Evolutionary conservation across 2,888 invertebrate genomes (phyloP), one percentile per base, ranked within the genome.

Genomic region (Sminthurinus aureus): DNA sequence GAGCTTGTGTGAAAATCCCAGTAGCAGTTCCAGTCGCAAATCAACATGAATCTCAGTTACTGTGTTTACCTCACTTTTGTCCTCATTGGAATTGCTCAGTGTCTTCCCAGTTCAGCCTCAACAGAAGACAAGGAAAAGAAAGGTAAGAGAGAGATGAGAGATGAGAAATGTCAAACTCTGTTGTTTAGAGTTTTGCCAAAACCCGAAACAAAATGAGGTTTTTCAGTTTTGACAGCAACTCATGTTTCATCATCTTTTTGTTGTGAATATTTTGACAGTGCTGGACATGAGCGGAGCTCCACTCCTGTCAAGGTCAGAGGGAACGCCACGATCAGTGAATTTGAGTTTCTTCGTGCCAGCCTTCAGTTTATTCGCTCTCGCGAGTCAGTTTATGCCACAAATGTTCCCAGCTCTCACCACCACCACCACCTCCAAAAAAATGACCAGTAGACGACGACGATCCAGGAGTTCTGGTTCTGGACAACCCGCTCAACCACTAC

Each of bases 261-360:
- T 64, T 22, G 11, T n/a, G 0, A 69, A 12, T 81, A 20, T 84
- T 4, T 50, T 24, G 26, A 26, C 82, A 85, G 85, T 84, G 1
- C 81, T 85, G 64, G 84, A 84, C 84, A 51, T 85, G 77, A 83
- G 83, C 0, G 38, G 26, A 66, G 79, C 84, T 12, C 85, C 84
- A 20, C 51, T 75, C 15, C n/a, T 85, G 50, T 74, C 84, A 20
- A 81, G 75, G 51, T 74, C 82, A 38, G 79, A 82, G 20, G 82
- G 66, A 15, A 51, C 77, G 0, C 74, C 71, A 9, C 82, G 87
- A 1, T 85, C 86, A 26, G 85, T 87, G 15, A 87, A 87, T 58
- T 82, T 87, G 24, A 84, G 84, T 38, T 87, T 87, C 78, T 87
- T 87, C 81, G 85, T 87, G 69, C 87, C 87, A 12, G 87, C 87